Evolutionary conservation across 2,888 invertebrate species (phyloP).

Genomic region (Oscheius sp.): DNA sequence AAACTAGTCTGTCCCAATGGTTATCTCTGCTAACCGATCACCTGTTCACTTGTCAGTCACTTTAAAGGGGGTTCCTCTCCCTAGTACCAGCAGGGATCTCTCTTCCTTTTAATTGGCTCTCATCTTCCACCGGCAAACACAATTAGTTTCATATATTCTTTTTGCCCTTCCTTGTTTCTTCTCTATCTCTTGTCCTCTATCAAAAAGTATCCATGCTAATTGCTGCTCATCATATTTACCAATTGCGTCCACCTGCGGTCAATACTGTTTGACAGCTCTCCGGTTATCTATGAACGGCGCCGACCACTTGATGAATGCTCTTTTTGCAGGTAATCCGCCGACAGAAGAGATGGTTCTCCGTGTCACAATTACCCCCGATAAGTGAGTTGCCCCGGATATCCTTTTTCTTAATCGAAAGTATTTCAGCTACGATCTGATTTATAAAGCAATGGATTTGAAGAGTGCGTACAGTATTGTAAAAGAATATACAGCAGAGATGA

Average conservation of each 20-base stretch:
- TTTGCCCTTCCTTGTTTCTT: not conserved
- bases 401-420: not conserved
- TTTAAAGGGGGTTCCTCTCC: not conserved
- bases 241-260: slow-evolving; percentile 31
- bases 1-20: slow-evolving; percentile 20
- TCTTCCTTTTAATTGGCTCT: not conserved
- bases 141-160: too few species aligned
- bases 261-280: slow-evolving; percentile 27
- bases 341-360: slow-evolving; percentile 20
- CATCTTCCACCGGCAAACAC: not conserved
- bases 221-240: slow-evolving; percentile 23
- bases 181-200: not conserved
- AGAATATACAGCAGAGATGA: slow-evolving; percentile 14
- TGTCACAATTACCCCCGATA: slow-evolving; percentile 24
- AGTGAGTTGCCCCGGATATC: slow-evolving; percentile 4
- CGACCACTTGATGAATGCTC: slow-evolving; percentile 26
- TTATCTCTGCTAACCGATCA: slow-evolving; percentile 20
- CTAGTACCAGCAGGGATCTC: not conserved
- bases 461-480: slow-evolving; percentile 23
- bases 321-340: slow-evolving; percentile 36
- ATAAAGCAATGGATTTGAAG: slow-evolving; percentile 20
- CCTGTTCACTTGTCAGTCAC: not conserved
- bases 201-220: slow-evolving; percentile 25
- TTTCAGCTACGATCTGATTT: slow-evolving; percentile 32
- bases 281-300: slow-evolving; percentile 29